These are phyloP conservation scores for Eretmocerus hayati DNA, from an alignment of 2,888 invertebrate genomes.

Conservation along the genomic window DNA sequence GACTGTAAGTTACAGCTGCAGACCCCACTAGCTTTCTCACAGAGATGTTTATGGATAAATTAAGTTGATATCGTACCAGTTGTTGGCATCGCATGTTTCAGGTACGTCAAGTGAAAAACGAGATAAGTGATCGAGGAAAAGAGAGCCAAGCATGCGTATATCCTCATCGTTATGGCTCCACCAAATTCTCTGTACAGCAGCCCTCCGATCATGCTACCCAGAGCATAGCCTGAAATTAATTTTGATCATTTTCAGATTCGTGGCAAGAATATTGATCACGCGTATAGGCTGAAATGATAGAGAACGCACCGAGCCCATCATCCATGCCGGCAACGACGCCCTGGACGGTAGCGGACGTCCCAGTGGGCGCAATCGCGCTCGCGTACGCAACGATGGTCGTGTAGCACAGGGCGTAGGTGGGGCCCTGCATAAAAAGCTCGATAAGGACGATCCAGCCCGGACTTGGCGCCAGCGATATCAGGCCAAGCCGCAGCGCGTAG, in stretches of 20 bases:
- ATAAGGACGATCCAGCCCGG: slow-evolving; percentile 79
- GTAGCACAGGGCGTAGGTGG: slow-evolving; percentile 81
- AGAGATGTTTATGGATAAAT: slow-evolving; percentile 3
- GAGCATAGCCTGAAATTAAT: slow-evolving; percentile 55
- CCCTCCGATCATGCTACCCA: slow-evolving; percentile 71
- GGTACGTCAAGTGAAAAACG: slow-evolving; percentile 42
- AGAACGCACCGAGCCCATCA: slow-evolving; percentile 70
- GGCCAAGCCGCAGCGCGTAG: slow-evolving; percentile 66
- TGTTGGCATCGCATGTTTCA: slow-evolving; percentile 37
- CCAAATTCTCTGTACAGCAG: slow-evolving; percentile 59
- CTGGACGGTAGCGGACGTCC: slow-evolving; percentile 78
- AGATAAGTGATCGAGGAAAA: slow-evolving; percentile 47
- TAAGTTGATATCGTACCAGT: slow-evolving; percentile 24
- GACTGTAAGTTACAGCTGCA: too few relatives aligned
- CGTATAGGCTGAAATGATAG: too few relatives aligned
- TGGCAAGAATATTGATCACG: not conserved
- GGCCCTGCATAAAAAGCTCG: slow-evolving; percentile 76
- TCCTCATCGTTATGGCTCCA: slow-evolving; percentile 53
- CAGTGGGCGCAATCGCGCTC: slow-evolving; percentile 53
- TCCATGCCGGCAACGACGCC: slow-evolving; percentile 84
- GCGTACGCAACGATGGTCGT: slow-evolving; percentile 68
- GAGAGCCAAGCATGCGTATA: slow-evolving; percentile 48
- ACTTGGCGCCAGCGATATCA: slow-evolving; percentile 68
- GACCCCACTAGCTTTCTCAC: too few relatives aligned
- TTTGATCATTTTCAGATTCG: not conserved